Base-by-base conservation (phyloP, 2,888 invertebrate species). In the Andrena bicolor region DNA sequence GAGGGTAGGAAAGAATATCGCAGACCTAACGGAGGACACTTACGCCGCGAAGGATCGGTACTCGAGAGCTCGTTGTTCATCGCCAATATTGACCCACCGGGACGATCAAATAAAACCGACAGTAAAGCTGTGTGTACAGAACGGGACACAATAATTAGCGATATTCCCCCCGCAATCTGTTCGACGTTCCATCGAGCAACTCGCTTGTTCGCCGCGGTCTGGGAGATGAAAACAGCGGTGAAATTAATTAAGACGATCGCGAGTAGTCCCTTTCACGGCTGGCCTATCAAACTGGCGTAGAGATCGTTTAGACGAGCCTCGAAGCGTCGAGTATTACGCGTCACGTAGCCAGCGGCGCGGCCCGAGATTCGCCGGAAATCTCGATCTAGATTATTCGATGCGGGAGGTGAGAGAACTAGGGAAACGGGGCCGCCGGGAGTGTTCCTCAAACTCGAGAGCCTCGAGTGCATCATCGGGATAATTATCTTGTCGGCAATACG, bases 341-440 rank as follows among this genome's bases (percentile, higher is more conserved):
- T 35, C 69, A 51, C 61, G 65, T 30, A 79, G 23, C 48, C 58
- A 56, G 74, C 66, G 66, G 53, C 66, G 41, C 28, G 32, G 20
- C 53, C 28, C 30, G 28, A 35, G 66, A 30, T 20, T 66, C 26
- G 28, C 13, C 61, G 80, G 80, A 82, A 82, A 82, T 82, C 80
- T 80, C 53, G 71, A 75, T 72, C 41, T 16, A 68, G 71, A 82
- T 82, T 80, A 80, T 80, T 80, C 72, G 72, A 71, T 65, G 69
- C 66, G 35, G 28, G 23, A 35, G 66, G 80, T 30, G 82, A 69
- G 71, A 66, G 73, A 58, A 53, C n/a, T 56, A 41, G 41, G 26
- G 23, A 35, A 16, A n/a, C n/a, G 58, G 13, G 26, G 28, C 6
- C 6, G n/a, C 16, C n/a, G 48, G 56, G 53, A 32, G 53, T 7